Evolutionary conservation across 2,797 vertebrate species (phyloP), one percentile per base, ranked within the genome.

Genomic region (Graptemys geographica): DNA sequence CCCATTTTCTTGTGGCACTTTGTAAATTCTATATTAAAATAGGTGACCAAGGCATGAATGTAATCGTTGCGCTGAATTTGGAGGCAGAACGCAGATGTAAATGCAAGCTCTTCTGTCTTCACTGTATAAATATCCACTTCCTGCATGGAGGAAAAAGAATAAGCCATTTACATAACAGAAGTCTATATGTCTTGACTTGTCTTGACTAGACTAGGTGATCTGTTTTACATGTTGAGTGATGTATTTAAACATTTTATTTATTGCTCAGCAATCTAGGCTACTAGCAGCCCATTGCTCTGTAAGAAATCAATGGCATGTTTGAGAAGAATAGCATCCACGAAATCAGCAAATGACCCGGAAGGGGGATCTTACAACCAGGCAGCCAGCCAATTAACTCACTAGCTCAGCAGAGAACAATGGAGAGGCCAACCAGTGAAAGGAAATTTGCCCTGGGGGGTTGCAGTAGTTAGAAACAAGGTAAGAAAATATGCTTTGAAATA

Each of bases 1-100:
- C 99, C 99, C 4, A 99, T 99, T 97, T 99, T 99, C 95, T 99
- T 99, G 97, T 99, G 99, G 98, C 99, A 99, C 98, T 99, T 99
- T 0, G 99, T 99, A 98, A 99, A 99, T 97, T 99, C 99, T 1
- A 99, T 99, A 98, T 99, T 99, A 98, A 99, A 99, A 97, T 99
- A 99, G 93, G 99, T 99, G 97, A 99, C 99, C 93, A 99, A 97
- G 11, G 99, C 99, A 1, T 99, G 99, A 96, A 99, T 97, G 57
- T 99, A 99, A 97, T 99, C 99, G 1, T 99, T 99, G 88, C 99
- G 99, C 97, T 99, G 99, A 96, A 99, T 98, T 98, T 99, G 99
- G 93, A 99, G 99, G 98, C 99, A 99, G 98, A 99, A 99, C 1
- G 99, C 97, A n/a, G 99, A 99, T 33, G 98, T 99, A 96, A 99